Base-by-base conservation (phyloP, 2,888 invertebrate genomes). In the Meandrusa payeni region DNA sequence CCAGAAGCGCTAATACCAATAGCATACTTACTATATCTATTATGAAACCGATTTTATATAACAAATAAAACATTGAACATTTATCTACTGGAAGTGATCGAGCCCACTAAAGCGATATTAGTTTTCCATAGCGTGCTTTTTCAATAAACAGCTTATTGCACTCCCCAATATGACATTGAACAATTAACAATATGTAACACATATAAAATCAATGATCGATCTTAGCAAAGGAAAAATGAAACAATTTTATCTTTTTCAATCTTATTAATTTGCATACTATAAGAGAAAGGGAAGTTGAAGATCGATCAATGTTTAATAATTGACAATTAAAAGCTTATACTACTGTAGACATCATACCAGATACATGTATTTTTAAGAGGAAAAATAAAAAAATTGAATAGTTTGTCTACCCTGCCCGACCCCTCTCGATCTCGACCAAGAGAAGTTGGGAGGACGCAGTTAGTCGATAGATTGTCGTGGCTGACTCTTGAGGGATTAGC, bases 71-170 rank as follows among this genome's bases (percentile, higher is more conserved):
- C 65, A 67, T 52, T 54, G 50, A 69, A 62, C 60, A 64, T 52
- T 50, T 40, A 64, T 64, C 72, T 72, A 71, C 69, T 57, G 31
- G 51, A 54, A 54, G 52, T 59, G 54, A n/a, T n/a, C n/a, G n/a
- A 54, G 46, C 48, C 48, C 50, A 64, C 52, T 50, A 55, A 55
- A 58, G n/a, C n/a, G n/a, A n/a, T 51, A 54, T 53, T 57, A 42
- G 46, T 57, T 47, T 50, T 36, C 42, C 46, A 51, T 48, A 65
- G 70, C 69, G 62, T 64, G 60, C 54, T 57, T 61, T 54, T 34
- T 42, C 28, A 19, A 33, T 20, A 40, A 52, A 64, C 60, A 65
- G 64, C 59, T 43, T 57, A 58, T 46, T 50, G 47, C 15, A 38
- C 27, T 55, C 58, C 50, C 52, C 51, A 54, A 58, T 48, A 33